Base-by-base conservation (phyloP, 1,140 invertebrate genomes). In the Amyelois transitella region DNA sequence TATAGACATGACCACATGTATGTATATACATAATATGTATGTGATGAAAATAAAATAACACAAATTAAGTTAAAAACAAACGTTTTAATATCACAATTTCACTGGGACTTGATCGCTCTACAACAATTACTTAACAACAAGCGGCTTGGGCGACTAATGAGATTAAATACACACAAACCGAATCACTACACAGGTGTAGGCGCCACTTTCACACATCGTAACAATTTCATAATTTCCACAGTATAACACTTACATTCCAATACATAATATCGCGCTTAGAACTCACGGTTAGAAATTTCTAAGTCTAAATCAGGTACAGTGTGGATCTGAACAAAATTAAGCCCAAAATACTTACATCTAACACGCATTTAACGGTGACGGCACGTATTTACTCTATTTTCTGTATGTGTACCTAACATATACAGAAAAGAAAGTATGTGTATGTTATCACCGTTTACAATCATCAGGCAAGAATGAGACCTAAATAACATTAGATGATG, bases 61-160 rank as follows among this genome's bases (percentile, higher is more conserved):
- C 5, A 6, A 28, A 10, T 28, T 45, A 45, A 45, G 19, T 45
- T 19, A 45, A 45, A 64, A 74, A 75, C 73, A 72, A 87, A 85
- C 81, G 77, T 81, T 84, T 82, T 85, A 81, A 85, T 87, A 87
- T 87, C 84, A 87, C 84, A 87, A 80, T 81, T 87, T 81, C 70
- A 84, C 80, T 79, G 75, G 77, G 69, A 83, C 77, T 70, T 62
- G 64, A 43, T 62, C 61, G 48, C 66, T 62, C 73, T 63, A 73
- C 58, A 76, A 73, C 66, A 55, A 62, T 58, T 60, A 75, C 51
- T 69, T 64, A 66, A 62, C 62, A 57, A 70, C 71, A 79, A 78
- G 68, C 67, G 62, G n/a, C n/a, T 65, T 67, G 64, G 61, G 60
- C 59, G 18, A 12, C 32, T 38, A 38, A 18, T 2, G 43, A 48